A percentile compares a stretch with the other conserved stretches of the same genome.
Conservation (phyloP, 2,797 vertebrate genomes). For the Diglossa cyanea region DNA sequence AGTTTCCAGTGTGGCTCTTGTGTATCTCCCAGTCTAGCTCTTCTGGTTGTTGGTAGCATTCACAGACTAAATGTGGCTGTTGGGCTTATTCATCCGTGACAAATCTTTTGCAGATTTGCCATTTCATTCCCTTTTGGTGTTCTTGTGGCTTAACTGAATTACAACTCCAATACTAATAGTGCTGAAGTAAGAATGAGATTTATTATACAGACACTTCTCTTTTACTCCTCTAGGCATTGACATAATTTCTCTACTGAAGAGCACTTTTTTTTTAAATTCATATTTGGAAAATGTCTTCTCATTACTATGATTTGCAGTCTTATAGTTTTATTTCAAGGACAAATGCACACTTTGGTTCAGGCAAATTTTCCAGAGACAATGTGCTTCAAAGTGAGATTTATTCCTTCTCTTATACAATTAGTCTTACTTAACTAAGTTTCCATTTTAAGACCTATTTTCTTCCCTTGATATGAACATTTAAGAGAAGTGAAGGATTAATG, state of each 20-base stretch:
- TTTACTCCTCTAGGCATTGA: not conserved
- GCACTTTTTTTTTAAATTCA: not conserved
- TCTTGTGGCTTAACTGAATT: not conserved
- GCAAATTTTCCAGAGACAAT: not conserved
- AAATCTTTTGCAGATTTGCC: not conserved
- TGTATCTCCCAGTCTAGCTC: not conserved
- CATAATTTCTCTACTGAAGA: not conserved
- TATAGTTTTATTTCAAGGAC: not conserved
- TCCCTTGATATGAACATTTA: not conserved
- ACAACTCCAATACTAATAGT: not conserved
- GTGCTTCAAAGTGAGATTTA: not conserved
- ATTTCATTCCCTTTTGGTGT: not conserved
- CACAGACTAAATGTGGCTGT: not conserved
- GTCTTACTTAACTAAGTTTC: not conserved
- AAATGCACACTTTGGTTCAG: not conserved
- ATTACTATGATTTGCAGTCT: not conserved
- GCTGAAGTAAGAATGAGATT: not conserved
- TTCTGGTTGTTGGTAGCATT: not conserved
- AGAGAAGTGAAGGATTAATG: not conserved
- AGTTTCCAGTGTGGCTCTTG: not conserved
- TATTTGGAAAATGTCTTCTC: not conserved
- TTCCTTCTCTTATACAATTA: not conserved
- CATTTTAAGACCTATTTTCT: not conserved
- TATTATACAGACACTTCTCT: not conserved
- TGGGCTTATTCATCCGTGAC: not conserved